phyloP scores from a whole-genome alignment of 2,888 invertebrate genomes.

The Drosophila anceps region DNA sequence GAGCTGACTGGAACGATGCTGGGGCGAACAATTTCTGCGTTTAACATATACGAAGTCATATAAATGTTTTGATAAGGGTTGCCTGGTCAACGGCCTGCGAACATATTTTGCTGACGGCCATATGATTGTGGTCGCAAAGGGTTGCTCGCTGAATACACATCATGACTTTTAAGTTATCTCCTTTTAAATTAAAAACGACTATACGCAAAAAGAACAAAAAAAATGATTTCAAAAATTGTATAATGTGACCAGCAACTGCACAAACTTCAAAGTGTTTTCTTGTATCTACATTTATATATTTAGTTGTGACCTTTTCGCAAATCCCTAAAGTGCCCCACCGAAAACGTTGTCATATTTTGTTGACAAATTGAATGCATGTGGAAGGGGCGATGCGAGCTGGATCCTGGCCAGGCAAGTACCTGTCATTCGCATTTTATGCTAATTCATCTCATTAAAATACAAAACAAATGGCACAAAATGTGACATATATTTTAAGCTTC shows the following conservation, averaged over 20 bases:
- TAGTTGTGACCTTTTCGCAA: conserved; percentile 64
- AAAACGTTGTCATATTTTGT: conserved; percentile 72
- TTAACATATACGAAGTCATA: conserved; percentile 78
- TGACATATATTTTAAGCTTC: conserved; percentile 60
- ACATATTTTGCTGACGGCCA: conserved; percentile 60
- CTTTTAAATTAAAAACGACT: conserved; percentile 62
- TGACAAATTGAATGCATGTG: conserved; percentile 72
- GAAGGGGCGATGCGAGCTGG: neutral
- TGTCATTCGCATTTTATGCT: conserved; percentile 77
- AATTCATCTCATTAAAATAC: conserved; percentile 80
- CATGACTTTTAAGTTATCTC: conserved; percentile 82
- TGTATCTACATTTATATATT: conserved; percentile 24
- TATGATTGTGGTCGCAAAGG: conserved; percentile 40
- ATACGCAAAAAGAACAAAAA: conserved; percentile 55
- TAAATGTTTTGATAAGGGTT: conserved; percentile 83
- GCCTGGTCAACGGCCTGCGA: conserved; percentile 60
- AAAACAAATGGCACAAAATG: conserved; percentile 61
- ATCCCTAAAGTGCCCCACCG: conserved; percentile 73
- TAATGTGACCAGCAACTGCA: conserved; percentile 35
- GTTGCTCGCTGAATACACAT: conserved; percentile 71
- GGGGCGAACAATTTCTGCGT: conserved; percentile 57
- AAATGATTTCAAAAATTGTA: conserved; percentile 27
- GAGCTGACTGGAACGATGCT: conserved; percentile 3
- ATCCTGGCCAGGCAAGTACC: conserved; percentile 30
- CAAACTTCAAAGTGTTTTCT: conserved; percentile 68